Base-by-base conservation (phyloP, 2,888 invertebrate genomes). In the Hipparchia semele region DNA sequence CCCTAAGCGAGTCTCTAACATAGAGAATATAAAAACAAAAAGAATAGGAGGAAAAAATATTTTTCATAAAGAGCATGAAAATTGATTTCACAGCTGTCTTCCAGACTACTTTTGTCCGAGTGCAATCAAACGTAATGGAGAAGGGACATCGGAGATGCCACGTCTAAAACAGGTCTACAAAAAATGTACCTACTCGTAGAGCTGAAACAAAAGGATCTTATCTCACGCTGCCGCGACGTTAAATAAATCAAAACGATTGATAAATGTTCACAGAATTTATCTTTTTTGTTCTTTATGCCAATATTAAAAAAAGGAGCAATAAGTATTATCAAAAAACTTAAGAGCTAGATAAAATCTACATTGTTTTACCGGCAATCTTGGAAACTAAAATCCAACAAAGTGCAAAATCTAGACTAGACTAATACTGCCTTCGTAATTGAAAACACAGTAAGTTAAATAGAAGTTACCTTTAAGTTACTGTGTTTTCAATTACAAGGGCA, bases 101-200 rank as follows among this genome's bases (percentile, higher is more conserved):
- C 45, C 39, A 6, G 9, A 49, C 23, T 23, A 10, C 51, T 51
- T 64, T 56, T 67, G 56, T 67, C n/a, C n/a, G 8, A 39, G 67
- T 56, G 64, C 51, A 51, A 67, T 67, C 54, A 67, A 56, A 67
- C 67, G 54, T 45, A 67, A 67, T n/a, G 8, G 54, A 67, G 13
- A 56, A 56, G 45, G 67, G 67, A 67, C 67, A n/a, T 12, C 45
- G 45, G 45, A 66, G 54, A 67, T 45, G 67, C 45, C n/a, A 56
- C 45, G 67, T 67, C 67, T 56, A n/a, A 56, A 67, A 56, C 67
- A 67, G 67, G 46, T 45, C 56, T 54, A 67, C n/a, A 56, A 56
- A 56, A 56, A 13, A 46, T 56, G 45, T 39, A 39, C 39, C 39
- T 39, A 39, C 39, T 39, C 39, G 39, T 56, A 39, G 45, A 39